Conservation (phyloP, 2,113 vertebrate species). For the Atherinomorus stipes region DNA sequence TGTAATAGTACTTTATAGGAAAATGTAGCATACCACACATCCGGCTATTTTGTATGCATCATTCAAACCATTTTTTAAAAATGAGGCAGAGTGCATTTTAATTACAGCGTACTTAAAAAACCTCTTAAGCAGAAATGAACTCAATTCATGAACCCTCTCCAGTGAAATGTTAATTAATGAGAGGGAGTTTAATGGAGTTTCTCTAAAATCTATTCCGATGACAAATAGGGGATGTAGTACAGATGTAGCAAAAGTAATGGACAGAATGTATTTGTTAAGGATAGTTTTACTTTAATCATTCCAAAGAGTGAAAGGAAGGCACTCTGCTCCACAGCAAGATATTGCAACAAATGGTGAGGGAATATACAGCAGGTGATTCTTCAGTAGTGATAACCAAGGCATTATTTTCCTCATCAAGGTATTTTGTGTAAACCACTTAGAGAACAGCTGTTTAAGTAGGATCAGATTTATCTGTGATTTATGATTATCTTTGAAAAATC, state of each 20-base stretch:
- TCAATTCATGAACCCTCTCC: conserved; percentile 70
- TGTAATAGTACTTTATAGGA: background rate
- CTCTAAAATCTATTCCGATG: conserved; percentile 43
- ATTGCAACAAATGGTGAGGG: background rate
- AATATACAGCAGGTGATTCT: no score
- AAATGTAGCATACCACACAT: conserved; percentile 37
- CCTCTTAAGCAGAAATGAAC: conserved; percentile 71
- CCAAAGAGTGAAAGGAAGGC: background rate
- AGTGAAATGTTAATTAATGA: conserved; percentile 69
- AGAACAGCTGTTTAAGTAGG: no score
- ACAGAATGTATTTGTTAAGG: background rate
- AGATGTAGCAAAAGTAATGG: conserved; percentile 11
- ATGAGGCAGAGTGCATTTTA: conserved; percentile 70
- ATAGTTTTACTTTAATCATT: no score
- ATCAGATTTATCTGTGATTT: no score
- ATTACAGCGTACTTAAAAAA: conserved; percentile 73
- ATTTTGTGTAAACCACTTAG: no score
- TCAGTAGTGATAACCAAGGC: no score
- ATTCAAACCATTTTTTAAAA: conserved; percentile 52
- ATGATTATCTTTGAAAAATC: no score
- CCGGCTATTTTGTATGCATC: conserved; percentile 50
- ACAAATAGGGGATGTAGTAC: conserved; percentile 27
- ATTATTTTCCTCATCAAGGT: no score
- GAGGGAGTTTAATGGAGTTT: conserved; percentile 60
- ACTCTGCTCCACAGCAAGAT: background rate